Percentiles rank a stretch among this genome's conserved stretches.
Evolutionary conservation across 2,888 invertebrate species (phyloP).

Genomic region (Geotrupes spiniger): DNA sequence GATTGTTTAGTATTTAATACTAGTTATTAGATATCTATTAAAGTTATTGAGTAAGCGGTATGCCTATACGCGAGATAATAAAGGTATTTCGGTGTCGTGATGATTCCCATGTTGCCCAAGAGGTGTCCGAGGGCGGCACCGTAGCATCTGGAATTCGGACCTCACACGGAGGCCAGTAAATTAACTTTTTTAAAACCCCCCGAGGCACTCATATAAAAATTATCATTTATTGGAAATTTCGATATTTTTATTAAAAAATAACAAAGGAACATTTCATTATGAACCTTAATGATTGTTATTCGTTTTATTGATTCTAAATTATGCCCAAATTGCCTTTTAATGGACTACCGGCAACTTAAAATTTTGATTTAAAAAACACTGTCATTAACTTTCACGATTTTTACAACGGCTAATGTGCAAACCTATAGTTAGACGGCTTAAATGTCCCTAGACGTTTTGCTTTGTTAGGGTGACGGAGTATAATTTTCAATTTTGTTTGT

Average conservation of each 20-base stretch:
- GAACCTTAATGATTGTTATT: conserved; percentile 17
- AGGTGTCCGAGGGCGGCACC: conserved; percentile 32
- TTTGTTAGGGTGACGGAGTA: too few species aligned
- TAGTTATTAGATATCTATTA: too few species aligned
- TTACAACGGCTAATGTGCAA: too few species aligned
- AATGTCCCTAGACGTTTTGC: too few species aligned
- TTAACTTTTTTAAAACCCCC: conserved; percentile 32
- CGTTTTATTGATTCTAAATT: conserved; percentile 23
- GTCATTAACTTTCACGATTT: too few species aligned
- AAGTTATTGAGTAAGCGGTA: too few species aligned
- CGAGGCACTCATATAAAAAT: conserved; percentile 31
- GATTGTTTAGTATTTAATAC: too few species aligned
- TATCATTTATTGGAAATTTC: conserved; percentile 38
- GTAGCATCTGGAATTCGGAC: conserved; percentile 32
- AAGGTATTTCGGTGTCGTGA: conserved; percentile 23
- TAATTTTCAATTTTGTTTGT: too few species aligned
- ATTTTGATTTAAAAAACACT: too few species aligned
- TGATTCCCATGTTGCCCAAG: conserved; percentile 23
- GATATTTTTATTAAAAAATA: conserved; percentile 22
- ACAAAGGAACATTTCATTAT: conserved; percentile 12
- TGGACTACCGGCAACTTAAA: too few species aligned
- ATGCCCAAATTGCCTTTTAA: conserved; percentile 21
- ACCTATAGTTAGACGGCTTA: too few species aligned
- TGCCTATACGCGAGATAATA: conserved; percentile 17
- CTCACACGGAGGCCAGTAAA: conserved; percentile 35